A percentile compares a stretch with the other conserved stretches of the same genome.
Evolutionary conservation across 2,888 invertebrate genomes (phyloP).

Genomic region (Pachycephus smyrnensis): DNA sequence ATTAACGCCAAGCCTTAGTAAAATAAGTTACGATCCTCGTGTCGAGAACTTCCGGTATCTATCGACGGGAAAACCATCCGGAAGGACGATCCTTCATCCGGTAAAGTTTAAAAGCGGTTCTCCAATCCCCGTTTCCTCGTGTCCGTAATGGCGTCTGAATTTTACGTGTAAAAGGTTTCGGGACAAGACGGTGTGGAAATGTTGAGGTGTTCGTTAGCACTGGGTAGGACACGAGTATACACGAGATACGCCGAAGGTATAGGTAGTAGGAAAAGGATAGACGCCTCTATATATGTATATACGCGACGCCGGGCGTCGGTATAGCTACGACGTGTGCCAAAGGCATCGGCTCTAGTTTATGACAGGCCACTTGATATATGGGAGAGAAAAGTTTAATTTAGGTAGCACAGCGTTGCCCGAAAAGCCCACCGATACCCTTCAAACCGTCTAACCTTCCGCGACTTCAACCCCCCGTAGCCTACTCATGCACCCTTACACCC

Average conservation of each 20-base stretch:
- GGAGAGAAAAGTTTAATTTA: conserved; percentile 51
- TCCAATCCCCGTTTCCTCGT: neutral
- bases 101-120: neutral
- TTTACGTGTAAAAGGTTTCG: neutral
- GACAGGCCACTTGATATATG: conserved; percentile 47
- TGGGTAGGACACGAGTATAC: neutral
- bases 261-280: neutral
- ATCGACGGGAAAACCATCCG: neutral
- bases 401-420: conserved; percentile 35
- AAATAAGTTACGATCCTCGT: neutral
- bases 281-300: neutral
- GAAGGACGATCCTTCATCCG: neutral
- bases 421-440: conserved; percentile 21
- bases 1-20: neutral
- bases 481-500: conserved; percentile 9
- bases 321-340: neutral
- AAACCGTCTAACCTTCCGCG: conserved; percentile 12
- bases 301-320: neutral
- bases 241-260: neutral
- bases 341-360: conserved; percentile 27
- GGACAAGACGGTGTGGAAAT: neutral
- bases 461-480: conserved; percentile 8
- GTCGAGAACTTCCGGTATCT: neutral
- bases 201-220: neutral
- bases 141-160: neutral